These are phyloP conservation scores for Eupeodes luniger DNA, from an alignment of 2,888 invertebrate species.

Conservation along the genomic window DNA sequence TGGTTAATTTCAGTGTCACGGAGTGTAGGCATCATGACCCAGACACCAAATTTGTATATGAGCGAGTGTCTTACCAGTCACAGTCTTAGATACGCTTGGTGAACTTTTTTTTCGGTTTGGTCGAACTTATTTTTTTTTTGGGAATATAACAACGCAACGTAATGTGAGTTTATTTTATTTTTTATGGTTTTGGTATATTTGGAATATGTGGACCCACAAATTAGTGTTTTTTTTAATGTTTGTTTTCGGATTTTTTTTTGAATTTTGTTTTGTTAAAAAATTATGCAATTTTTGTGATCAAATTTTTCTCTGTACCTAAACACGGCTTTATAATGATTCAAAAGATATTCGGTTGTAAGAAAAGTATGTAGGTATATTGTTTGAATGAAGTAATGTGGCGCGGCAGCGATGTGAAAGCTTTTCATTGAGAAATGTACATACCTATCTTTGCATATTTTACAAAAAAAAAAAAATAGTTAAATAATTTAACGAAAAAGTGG, in stretches of 20 bases:
- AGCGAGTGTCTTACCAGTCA: slow-evolving; percentile 34
- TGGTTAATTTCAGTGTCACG: slow-evolving; percentile 24
- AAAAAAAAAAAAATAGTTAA: too few species aligned
- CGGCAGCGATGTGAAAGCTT: not conserved
- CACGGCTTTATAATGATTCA: slow-evolving; percentile 11
- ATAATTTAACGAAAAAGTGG: too few species aligned
- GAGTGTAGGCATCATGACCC: slow-evolving; percentile 40
- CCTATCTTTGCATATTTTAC: not conserved
- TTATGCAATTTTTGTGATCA: slow-evolving; percentile 50
- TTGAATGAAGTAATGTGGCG: not conserved
- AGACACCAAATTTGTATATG: slow-evolving; percentile 26
- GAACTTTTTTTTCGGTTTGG: slow-evolving; percentile 3
- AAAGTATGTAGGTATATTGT: slow-evolving; percentile 1
- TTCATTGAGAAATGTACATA: slow-evolving; percentile 34
- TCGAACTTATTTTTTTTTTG: slow-evolving; percentile 5
- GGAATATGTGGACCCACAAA: not conserved
- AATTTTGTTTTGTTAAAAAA: not conserved
- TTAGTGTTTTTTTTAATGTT: not conserved
- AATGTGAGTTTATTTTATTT: slow-evolving; percentile 23
- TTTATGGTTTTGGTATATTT: slow-evolving; percentile 4
- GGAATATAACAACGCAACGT: slow-evolving; percentile 21
- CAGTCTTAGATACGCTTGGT: slow-evolving; percentile 19
- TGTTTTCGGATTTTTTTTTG: not conserved
- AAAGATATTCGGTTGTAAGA: slow-evolving; percentile 37
- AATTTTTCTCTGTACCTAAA: not conserved